These are phyloP conservation scores for Drosophila fuyamai DNA, from an alignment of 1,140 invertebrate genomes.

Conservation along the genomic window DNA sequence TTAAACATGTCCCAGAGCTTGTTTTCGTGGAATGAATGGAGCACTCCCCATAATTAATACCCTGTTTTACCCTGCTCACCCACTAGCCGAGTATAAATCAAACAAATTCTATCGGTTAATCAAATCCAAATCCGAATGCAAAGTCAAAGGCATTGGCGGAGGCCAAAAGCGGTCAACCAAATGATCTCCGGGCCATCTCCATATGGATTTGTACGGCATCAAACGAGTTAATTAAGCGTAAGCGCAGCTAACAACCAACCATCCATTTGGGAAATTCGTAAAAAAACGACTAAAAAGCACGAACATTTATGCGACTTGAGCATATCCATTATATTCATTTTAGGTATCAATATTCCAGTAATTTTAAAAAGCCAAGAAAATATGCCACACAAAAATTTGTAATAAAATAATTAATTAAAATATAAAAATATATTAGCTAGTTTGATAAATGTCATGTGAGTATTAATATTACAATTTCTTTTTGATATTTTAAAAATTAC, in stretches of 20 bases:
- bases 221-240: slow-evolving; percentile 75
- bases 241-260: slow-evolving; percentile 5
- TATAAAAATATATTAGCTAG: too few species aligned
- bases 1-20: slow-evolving; percentile 51
- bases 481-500: too few species aligned
- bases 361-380: too few species aligned
- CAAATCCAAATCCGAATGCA: slow-evolving; percentile 55
- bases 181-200: not conserved
- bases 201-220: slow-evolving; percentile 37
- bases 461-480: too few species aligned
- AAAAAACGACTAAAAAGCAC: too few species aligned
- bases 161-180: slow-evolving; percentile 9
- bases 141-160: not conserved
- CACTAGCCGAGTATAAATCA: slow-evolving; percentile 54
- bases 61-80: slow-evolving; percentile 53
- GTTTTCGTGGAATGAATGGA: slow-evolving; percentile 44
- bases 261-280: too few species aligned
- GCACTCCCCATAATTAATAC: slow-evolving; percentile 69
- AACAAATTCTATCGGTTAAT: slow-evolving; percentile 68
- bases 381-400: too few species aligned
- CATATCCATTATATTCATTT: not conserved
- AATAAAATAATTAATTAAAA: too few species aligned
- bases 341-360: too few species aligned
- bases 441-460: too few species aligned
- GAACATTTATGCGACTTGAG: not conserved